Evolutionary conservation across 30 jellyfish, hydroid and myxozoan genomes (phyloP), one percentile per base, ranked within the genome.

Genomic region (Calvadosia cruxmelitensis): DNA sequence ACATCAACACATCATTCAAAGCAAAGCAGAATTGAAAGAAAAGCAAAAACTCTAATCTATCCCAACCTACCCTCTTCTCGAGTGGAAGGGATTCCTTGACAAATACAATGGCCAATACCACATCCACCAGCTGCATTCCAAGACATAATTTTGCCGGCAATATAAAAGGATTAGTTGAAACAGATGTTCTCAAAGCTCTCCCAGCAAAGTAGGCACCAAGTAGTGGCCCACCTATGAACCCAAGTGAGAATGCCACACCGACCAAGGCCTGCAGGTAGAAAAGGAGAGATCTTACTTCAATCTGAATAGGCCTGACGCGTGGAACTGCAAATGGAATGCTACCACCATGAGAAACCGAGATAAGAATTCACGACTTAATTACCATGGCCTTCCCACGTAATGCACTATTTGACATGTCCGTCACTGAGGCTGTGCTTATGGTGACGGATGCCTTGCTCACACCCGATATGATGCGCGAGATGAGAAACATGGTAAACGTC

Each of bases 131-230:
- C 67, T 91, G 99, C 28, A 91, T 70, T 29, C 53, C 48, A 0
- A 82, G 33, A 30, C 93, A 78, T 29, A 91, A 62, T 31, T 68
- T 26, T n/a, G 99, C 95, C 26, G 99, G 94, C 49, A 29, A 10
- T 25, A 42, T 32, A 63, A 79, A 82, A 0, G 99, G 79, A 48
- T 91, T 53, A 28, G 78, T 15, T 1, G n/a, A n/a, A 42, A 42
- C 57, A 7, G 0, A 26, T 7, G 80, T 31, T 33, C 32, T 30
- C 20, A 52, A 34, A 10, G 48, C 75, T 64, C 36, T 72, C 24
- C 83, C 50, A 64, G 94, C 95, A 70, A 77, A 91, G 61, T 82
- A 91, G 1, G 94, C 99, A 0, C 99, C 99, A 67, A 85, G 71
- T n/a, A 82, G 57, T 10, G 99, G 99, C 25, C 99, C 99, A 66